Evolutionary conservation across 2,797 vertebrate genomes (phyloP).

Genomic region (Sarcoramphus papa): DNA sequence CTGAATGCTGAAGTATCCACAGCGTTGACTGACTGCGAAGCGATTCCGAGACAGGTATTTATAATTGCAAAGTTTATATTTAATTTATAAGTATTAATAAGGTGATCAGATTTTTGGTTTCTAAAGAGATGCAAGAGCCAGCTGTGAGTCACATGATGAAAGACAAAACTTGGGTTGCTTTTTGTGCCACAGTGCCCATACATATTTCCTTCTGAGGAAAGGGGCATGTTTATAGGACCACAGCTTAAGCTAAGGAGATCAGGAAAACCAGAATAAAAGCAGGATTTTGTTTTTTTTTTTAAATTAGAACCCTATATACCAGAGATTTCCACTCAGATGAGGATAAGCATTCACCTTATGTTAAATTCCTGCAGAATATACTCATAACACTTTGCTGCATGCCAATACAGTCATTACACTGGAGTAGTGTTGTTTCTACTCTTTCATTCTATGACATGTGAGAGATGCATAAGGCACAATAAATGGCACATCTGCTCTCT

Average conservation of each 20-base stretch:
- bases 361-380: neutral
- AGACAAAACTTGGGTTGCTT: neutral
- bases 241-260: neutral
- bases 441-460: neutral
- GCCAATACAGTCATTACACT: neutral
- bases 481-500: neutral
- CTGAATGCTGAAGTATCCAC: neutral
- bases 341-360: neutral
- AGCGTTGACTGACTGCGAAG: neutral
- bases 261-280: neutral
- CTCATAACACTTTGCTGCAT: neutral
- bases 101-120: neutral
- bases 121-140: neutral
- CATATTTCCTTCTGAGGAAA: neutral
- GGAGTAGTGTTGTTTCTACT: neutral
- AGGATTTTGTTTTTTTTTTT: neutral
- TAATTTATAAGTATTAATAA: neutral
- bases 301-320: neutral
- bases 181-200: neutral
- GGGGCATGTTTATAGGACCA: neutral
- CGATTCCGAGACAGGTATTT: neutral
- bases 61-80: neutral
- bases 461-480: neutral
- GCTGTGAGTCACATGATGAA: neutral
- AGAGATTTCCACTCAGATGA: neutral